Base-by-base conservation (phyloP, 2,888 invertebrate species). In the Petrophora chlorosata region DNA sequence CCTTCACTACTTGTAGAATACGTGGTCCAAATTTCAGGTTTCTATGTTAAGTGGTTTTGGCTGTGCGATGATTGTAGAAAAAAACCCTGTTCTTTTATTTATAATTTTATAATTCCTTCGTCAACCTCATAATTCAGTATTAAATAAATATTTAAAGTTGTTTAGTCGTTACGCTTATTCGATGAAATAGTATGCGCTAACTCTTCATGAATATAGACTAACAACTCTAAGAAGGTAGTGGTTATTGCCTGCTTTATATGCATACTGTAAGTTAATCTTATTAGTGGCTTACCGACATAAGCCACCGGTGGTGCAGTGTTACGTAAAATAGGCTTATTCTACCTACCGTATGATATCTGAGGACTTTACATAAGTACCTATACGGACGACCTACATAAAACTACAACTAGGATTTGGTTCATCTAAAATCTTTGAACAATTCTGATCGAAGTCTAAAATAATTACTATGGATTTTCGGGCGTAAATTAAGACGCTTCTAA, bases 261-360 rank as follows among this genome's bases (percentile, higher is more conserved):
- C 23, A 45, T 41, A 32, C 13, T 35, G 44, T 45, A 45, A 41
- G 29, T 46, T 51, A 59, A 50, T 59, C 54, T 53, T 46, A 53
- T 57, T 49, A 57, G 54, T 50, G 52, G 54, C 38, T 59, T 57
- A 55, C 50, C 33, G 34, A 43, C 40, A 33, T 51, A 53, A 55
- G 53, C 57, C 34, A 43, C 43, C 36, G 43, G 57, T 34, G 43
- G 57, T 51, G 52, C 59, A 57, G 40, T 57, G 59, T 55, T 53
- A 59, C 55, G 54, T 59, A 36, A 57, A 59, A 57, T 51, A 43
- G 43, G 59, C 55, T 59, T 59, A 57, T 41, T 50, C 34, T 50
- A 55, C 54, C 30, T 50, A 30, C 40, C 7, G 34, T 49, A 44
- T 25, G 10, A 38, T 50, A 38, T 44, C 39, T 19, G 10, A 33